Evolutionary conservation across 2,888 invertebrate genomes (phyloP).

Genomic region (Deilephila porcellus): DNA sequence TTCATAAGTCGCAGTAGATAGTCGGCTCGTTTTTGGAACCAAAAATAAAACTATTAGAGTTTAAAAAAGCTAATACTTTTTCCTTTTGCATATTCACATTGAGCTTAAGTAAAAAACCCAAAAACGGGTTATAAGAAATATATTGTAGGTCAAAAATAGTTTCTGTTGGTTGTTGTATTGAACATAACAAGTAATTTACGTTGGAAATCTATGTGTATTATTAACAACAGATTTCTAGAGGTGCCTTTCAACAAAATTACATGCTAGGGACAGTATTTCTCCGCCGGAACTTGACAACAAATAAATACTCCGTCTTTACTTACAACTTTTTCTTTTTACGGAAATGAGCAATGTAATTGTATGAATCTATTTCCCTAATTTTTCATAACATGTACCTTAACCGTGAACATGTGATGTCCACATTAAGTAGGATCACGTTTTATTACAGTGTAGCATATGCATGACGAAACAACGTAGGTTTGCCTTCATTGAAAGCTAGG

Average conservation of each 20-base stretch:
- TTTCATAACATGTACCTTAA: neutral
- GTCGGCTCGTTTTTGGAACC: too few species aligned
- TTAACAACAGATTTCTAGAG: conserved; percentile 47
- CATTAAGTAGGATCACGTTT: neutral
- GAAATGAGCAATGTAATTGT: neutral
- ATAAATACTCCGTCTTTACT: neutral
- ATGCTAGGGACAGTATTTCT: conserved; percentile 38
- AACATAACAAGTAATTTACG: neutral
- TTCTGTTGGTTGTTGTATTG: neutral
- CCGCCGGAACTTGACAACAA: conserved; percentile 18
- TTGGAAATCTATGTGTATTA: conserved; percentile 39
- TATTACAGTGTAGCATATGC: too few species aligned
- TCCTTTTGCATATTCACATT: too few species aligned
- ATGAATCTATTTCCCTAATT: neutral
- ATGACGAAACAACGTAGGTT: too few species aligned
- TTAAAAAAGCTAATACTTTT: too few species aligned
- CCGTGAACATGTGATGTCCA: neutral
- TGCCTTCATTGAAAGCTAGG: too few species aligned
- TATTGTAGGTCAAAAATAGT: neutral
- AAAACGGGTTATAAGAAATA: neutral
- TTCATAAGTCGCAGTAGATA: too few species aligned
- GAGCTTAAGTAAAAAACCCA: too few species aligned
- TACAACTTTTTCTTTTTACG: neutral
- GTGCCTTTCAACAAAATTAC: conserved; percentile 70
- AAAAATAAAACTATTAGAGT: too few species aligned